Conservation (phyloP, 2,888 invertebrate species). For the Tribolium freemani region DNA sequence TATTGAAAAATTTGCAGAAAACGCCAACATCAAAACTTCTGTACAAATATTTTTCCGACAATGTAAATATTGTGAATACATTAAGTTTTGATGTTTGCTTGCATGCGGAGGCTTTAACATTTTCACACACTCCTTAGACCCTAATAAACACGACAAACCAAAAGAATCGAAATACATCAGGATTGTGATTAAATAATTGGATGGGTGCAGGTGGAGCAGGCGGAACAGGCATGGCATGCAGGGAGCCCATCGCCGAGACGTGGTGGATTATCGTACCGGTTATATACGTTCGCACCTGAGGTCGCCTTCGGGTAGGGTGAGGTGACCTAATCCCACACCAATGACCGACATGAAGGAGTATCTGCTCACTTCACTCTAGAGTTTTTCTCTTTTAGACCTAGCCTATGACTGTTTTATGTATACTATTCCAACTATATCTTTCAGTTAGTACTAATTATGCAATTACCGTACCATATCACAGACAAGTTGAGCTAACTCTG, state of each 20-base stretch:
- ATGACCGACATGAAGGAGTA: conserved; percentile 6
- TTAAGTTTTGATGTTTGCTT: background rate
- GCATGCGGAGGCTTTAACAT: background rate
- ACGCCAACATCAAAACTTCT: background rate
- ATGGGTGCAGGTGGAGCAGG: conserved; percentile 82
- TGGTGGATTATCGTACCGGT: conserved; percentile 85
- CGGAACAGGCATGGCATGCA: conserved; percentile 74
- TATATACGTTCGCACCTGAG: conserved; percentile 93
- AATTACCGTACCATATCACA: background rate
- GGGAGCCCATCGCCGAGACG: conserved; percentile 73
- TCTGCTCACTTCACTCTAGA: conserved; percentile 21
- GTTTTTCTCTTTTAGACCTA: background rate
- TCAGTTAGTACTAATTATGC: background rate
- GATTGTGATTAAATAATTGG: background rate
- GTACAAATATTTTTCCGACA: too few species aligned
- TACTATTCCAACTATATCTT: background rate
- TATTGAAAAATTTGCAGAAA: background rate
- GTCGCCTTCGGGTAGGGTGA: conserved; percentile 92
- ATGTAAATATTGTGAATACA: background rate
- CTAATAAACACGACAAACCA: background rate
- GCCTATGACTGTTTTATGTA: background rate
- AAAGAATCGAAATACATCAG: background rate
- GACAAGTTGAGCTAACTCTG: background rate
- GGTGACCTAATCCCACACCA: conserved; percentile 76
- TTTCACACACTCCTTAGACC: background rate